phyloP scores from a whole-genome alignment of 2,797 vertebrate genomes.

The Sebastes flavidus region DNA sequence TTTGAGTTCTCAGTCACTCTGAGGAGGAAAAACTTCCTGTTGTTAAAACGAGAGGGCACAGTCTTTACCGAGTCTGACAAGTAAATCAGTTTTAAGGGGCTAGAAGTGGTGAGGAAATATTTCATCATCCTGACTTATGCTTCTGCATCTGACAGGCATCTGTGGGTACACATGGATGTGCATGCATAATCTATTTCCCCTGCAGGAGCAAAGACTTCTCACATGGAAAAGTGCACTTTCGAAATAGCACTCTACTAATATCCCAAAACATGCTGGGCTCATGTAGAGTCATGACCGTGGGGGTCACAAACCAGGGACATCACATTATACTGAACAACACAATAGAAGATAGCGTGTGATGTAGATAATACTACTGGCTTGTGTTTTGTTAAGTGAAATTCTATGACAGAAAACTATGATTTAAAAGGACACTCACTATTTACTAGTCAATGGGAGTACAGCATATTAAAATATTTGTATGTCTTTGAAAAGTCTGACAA shows the following conservation, averaged over 20 bases:
- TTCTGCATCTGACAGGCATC: slow-evolving; percentile 72
- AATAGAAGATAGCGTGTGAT: neutral
- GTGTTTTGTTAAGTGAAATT: neutral
- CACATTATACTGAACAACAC: neutral
- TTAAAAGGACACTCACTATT: neutral
- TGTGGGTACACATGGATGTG: slow-evolving; percentile 72
- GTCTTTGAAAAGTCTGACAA: neutral
- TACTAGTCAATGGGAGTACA: neutral
- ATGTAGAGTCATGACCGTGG: neutral
- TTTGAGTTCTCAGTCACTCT: slow-evolving; percentile 27
- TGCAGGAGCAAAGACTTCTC: slow-evolving; percentile 43
- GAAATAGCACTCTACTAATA: slow-evolving; percentile 29
- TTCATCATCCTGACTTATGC: slow-evolving; percentile 67
- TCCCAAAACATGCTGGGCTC: neutral
- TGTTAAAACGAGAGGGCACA: slow-evolving; percentile 34
- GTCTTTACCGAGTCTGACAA: slow-evolving; percentile 54
- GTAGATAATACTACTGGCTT: neutral
- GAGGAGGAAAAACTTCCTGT: slow-evolving; percentile 17
- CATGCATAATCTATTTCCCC: slow-evolving; percentile 71
- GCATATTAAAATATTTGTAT: neutral
- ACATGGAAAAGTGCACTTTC: slow-evolving; percentile 44
- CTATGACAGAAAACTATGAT: neutral
- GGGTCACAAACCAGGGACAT: neutral
- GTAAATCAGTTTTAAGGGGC: slow-evolving; percentile 66
- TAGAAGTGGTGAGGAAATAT: slow-evolving; percentile 54